phyloP scores from a whole-genome alignment of 2,797 vertebrate species.

The Miichthys miiuy region DNA sequence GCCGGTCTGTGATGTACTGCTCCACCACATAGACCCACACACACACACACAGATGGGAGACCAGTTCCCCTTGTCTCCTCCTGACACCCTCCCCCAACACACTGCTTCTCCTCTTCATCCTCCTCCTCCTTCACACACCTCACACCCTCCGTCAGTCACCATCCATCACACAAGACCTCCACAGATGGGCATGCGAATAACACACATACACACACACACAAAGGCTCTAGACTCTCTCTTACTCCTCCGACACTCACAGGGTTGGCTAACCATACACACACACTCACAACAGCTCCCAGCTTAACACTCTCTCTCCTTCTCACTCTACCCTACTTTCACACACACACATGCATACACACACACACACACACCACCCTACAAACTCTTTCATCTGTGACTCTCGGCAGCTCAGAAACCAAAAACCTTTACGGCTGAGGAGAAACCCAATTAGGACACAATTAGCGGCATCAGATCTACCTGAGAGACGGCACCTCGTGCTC shows the following conservation, averaged over 20 bases:
- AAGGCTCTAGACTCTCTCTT: conserved; percentile 30
- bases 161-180: conserved; percentile 77
- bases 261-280: conserved; percentile 23
- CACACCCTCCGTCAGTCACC: conserved; percentile 73
- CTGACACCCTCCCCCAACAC: conserved; percentile 64
- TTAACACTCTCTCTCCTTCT: conserved; percentile 21
- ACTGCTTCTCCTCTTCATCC: conserved; percentile 54
- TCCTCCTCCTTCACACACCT: conserved; percentile 68
- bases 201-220: conserved; percentile 24
- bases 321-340: conserved; percentile 29
- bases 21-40: conserved; percentile 33
- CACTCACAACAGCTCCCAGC: conserved; percentile 23
- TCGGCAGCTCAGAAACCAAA: conserved; percentile 49
- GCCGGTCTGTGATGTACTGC: conserved; percentile 78
- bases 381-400: conserved; percentile 56
- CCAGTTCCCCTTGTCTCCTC: conserved; percentile 46
- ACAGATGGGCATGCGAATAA: conserved; percentile 65
- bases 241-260: conserved; percentile 15
- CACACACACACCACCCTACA: conserved; percentile 14
- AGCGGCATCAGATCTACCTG: conserved; percentile 69
- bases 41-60: conserved; percentile 45
- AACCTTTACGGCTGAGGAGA: conserved; percentile 24
- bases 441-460: conserved; percentile 69
- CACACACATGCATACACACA: conserved; percentile 19
- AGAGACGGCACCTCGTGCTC: conserved; percentile 5